Evolutionary conservation across 2,888 invertebrate genomes (phyloP).

Genomic region (Gibbula magus): DNA sequence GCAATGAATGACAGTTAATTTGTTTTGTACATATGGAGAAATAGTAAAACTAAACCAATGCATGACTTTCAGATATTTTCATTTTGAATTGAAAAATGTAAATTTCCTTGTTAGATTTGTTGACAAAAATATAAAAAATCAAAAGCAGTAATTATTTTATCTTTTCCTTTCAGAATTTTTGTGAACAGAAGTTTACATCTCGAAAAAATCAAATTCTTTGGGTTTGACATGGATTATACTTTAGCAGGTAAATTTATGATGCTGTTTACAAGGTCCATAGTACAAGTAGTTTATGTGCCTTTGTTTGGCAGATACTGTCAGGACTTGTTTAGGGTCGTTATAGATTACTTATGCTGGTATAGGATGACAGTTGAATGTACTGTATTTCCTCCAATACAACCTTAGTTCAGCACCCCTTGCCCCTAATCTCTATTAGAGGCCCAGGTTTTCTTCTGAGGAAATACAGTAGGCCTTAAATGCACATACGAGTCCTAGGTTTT

Average conservation of each 20-base stretch:
- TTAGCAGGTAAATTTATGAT: constrained; percentile 83
- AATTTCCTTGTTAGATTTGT: too few relatives aligned
- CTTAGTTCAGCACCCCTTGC: too few relatives aligned
- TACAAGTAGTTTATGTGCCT: background rate
- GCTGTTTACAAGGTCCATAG: background rate
- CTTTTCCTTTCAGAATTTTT: constrained; percentile 80
- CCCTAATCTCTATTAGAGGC: too few relatives aligned
- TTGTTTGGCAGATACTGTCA: background rate
- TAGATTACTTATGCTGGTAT: too few relatives aligned
- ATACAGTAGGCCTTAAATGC: too few relatives aligned
- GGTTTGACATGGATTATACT: constrained; percentile 99
- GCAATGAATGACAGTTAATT: too few relatives aligned
- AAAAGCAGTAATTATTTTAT: background rate
- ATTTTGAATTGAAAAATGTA: background rate
- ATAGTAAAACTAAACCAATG: too few relatives aligned
- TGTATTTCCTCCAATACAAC: too few relatives aligned
- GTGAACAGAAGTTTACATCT: constrained; percentile 97
- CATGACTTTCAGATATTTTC: background rate
- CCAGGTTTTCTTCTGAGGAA: too few relatives aligned
- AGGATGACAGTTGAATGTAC: too few relatives aligned
- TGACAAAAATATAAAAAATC: background rate
- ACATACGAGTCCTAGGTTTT: too few relatives aligned
- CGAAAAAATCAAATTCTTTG: constrained; percentile 99
- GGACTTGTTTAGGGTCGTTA: background rate
- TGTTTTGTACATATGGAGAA: too few relatives aligned